A percentile compares a stretch with the other conserved stretches of the same genome.
Evolutionary conservation across 2,888 invertebrate species (phyloP).

Genomic region (Drosophila paramelanica): DNA sequence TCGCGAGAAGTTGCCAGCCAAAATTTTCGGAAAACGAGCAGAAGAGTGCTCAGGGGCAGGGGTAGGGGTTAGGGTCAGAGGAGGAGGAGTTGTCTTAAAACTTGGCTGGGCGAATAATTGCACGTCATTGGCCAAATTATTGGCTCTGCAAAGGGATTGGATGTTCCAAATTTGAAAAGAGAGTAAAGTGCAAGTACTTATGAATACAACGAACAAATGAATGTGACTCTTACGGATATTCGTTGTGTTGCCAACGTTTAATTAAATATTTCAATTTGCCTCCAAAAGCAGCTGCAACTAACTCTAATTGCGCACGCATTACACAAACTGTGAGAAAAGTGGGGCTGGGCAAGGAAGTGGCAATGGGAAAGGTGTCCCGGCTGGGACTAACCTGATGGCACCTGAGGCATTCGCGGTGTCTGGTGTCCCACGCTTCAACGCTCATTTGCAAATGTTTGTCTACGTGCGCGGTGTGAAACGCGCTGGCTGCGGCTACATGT

Average conservation of each 20-base stretch:
- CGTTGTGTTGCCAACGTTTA: slow-evolving; percentile 32
- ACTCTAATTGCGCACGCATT: slow-evolving; percentile 64
- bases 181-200: slow-evolving; percentile 1
- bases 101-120: slow-evolving; percentile 73
- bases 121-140: slow-evolving; percentile 77
- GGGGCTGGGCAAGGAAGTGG: neutral
- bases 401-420: slow-evolving; percentile 52
- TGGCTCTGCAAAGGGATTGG: slow-evolving; percentile 42
- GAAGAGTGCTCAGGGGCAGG: neutral
- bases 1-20: slow-evolving; percentile 45
- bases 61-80: neutral
- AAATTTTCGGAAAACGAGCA: slow-evolving; percentile 16
- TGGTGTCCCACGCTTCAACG: slow-evolving; percentile 60
- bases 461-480: slow-evolving; percentile 61
- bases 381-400: slow-evolving; percentile 27
- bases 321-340: neutral
- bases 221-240: neutral
- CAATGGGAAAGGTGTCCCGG: neutral
- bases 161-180: slow-evolving; percentile 3
- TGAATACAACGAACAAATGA: slow-evolving; percentile 1
- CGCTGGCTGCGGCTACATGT: slow-evolving; percentile 14
- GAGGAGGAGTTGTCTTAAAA: slow-evolving; percentile 43
- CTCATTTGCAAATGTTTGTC: slow-evolving; percentile 74
- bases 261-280: slow-evolving; percentile 64
- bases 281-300: slow-evolving; percentile 37